Evolutionary conservation across 2,113 vertebrate genomes (phyloP).

Genomic region (Amia ocellicauda): DNA sequence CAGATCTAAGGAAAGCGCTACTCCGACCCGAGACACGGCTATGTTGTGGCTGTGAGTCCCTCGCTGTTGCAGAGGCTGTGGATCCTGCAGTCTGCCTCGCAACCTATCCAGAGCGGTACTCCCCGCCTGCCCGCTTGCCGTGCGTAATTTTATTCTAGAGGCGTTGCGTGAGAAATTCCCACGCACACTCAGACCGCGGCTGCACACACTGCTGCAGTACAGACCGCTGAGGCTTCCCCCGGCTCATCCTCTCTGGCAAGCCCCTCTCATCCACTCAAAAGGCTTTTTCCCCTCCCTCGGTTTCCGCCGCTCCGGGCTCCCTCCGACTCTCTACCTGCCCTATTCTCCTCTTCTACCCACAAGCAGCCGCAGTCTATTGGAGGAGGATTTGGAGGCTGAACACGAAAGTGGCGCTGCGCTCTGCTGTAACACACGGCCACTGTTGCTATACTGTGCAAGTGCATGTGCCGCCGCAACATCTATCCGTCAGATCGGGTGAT

Average conservation of each 20-base stretch:
- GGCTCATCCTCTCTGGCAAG: too few relatives aligned
- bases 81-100: constrained; percentile 28
- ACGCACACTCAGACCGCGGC: constrained; percentile 24
- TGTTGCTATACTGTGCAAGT: too few relatives aligned
- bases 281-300: neutral
- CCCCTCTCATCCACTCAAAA: neutral
- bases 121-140: constrained; percentile 34
- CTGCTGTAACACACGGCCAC: too few relatives aligned
- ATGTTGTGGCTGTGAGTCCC: neutral
- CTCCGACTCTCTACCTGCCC: too few relatives aligned
- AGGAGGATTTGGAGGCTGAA: too few relatives aligned
- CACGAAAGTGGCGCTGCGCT: too few relatives aligned
- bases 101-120: constrained; percentile 29
- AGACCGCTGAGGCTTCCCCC: constrained; percentile 19
- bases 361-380: too few relatives aligned
- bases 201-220: constrained; percentile 33
- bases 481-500: neutral
- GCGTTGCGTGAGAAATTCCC: constrained; percentile 50
- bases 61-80: constrained; percentile 24
- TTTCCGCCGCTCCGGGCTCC: neutral
- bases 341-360: too few relatives aligned
- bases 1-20: too few relatives aligned
- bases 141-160: constrained; percentile 43
- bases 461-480: neutral
- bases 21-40: neutral